Percentiles rank a stretch among this genome's conserved stretches.
These are phyloP conservation scores for Coelopa pilipes DNA, from an alignment of 2,888 invertebrate species.

Conservation along the genomic window DNA sequence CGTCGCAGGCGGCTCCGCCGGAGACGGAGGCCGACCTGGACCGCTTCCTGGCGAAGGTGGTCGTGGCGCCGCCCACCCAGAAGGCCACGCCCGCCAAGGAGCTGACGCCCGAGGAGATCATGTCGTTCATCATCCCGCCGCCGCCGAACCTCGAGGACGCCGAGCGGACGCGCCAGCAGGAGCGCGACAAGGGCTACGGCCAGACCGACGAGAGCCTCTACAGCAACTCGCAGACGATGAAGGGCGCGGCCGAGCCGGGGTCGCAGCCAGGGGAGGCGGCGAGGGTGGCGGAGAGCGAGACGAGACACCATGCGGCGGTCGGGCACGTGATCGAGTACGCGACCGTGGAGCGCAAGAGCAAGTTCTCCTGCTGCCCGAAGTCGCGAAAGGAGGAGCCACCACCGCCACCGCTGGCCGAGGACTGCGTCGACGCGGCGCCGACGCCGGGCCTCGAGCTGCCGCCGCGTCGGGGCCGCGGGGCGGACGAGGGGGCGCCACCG, in stretches of 20 bases:
- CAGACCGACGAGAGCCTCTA: conserved; percentile 64
- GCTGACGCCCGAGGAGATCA: conserved; percentile 83
- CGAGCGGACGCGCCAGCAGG: conserved; percentile 41
- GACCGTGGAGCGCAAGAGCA: conserved; percentile 77
- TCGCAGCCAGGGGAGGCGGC: not conserved
- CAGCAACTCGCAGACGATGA: conserved; percentile 68
- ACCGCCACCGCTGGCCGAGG: conserved; percentile 5
- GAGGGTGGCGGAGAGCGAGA: not conserved
- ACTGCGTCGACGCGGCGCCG: conserved; percentile 5
- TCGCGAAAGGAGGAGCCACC: conserved; percentile 69
- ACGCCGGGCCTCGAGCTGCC: conserved; percentile 69
- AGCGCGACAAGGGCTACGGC: conserved; percentile 25
- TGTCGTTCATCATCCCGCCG: conserved; percentile 86
- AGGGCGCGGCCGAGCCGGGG: conserved; percentile 39
- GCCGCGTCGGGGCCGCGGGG: conserved; percentile 72
- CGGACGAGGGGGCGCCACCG: conserved; percentile 72
- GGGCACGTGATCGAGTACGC: conserved; percentile 76
- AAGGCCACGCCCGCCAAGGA: conserved; percentile 80
- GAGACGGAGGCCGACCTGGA: conserved; percentile 72
- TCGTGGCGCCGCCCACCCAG: conserved; percentile 82
- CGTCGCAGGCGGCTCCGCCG: too few species aligned
- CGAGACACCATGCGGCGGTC: conserved; percentile 38
- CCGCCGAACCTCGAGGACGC: conserved; percentile 73
- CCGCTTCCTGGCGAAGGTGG: conserved; percentile 82
- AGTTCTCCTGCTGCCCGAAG: conserved; percentile 79